Conservation (phyloP, 2,113 vertebrate genomes). For the Raja brachyura region DNA sequence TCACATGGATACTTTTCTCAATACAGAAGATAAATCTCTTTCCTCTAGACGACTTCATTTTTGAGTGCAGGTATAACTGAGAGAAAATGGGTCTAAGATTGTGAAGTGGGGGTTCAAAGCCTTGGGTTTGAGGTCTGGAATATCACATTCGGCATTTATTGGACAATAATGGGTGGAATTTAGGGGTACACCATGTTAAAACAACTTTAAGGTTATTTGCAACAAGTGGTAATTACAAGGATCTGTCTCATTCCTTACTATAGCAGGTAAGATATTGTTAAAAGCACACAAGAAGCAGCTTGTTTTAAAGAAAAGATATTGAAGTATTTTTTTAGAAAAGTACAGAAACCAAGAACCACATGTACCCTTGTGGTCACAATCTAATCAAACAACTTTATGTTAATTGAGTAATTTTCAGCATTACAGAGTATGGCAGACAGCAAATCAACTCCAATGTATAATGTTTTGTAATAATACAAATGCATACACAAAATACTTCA, state of each 20-base stretch:
- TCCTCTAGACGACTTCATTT: no score
- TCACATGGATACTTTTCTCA: background rate
- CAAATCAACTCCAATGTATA: constrained; percentile 29
- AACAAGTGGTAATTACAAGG: background rate
- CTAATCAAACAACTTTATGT: constrained; percentile 30
- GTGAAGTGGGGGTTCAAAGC: background rate
- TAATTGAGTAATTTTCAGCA: constrained; percentile 23
- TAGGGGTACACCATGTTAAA: background rate
- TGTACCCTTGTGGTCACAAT: background rate
- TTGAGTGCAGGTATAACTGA: no score
- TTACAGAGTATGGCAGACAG: constrained; percentile 36
- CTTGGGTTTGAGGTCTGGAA: background rate
- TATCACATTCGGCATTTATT: background rate
- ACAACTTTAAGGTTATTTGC: background rate
- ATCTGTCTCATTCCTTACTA: background rate
- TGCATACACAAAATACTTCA: constrained; percentile 31
- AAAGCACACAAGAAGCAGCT: background rate
- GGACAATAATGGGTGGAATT: background rate
- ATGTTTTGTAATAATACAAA: constrained; percentile 33
- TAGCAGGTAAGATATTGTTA: background rate
- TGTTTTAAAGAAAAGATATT: background rate
- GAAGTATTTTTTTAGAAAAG: background rate
- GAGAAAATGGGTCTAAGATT: background rate
- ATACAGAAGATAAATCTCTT: background rate
- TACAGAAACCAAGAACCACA: background rate